Evolutionary conservation across 2,888 invertebrate genomes (phyloP).

Genomic region (Panopea generosa): DNA sequence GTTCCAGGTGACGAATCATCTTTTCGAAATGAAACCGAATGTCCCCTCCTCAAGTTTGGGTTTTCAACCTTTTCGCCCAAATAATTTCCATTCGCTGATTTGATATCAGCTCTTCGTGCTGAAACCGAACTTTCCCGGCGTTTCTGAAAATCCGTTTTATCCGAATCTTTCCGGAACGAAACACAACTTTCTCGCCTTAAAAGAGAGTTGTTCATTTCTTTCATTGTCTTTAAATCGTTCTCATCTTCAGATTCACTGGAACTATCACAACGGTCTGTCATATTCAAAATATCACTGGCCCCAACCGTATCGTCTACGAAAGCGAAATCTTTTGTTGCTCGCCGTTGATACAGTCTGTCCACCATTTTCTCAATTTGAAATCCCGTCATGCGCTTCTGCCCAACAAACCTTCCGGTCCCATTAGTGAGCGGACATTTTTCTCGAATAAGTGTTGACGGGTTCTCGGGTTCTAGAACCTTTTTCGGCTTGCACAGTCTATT

Average conservation of each 20-base stretch:
- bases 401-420: conserved; percentile 53
- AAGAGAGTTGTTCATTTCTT: not conserved
- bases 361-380: conserved; percentile 57
- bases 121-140: no score
- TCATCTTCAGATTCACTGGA: conserved; percentile 5
- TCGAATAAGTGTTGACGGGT: not conserved
- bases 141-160: no score
- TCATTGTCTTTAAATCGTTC: not conserved
- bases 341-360: conserved; percentile 42
- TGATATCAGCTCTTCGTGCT: no score
- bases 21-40: no score
- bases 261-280: conserved; percentile 33
- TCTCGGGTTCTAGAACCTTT: conserved; percentile 20
- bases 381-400: conserved; percentile 54
- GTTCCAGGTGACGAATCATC: no score
- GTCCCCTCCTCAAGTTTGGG: no score
- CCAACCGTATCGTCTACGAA: conserved; percentile 41
- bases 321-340: conserved; percentile 33
- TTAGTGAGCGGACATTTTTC: conserved; percentile 10
- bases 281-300: conserved; percentile 31
- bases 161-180: no score
- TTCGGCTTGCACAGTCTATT: conserved; percentile 62
- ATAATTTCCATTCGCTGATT: no score
- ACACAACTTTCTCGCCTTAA: not conserved
- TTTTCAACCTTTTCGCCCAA: no score